Evolutionary conservation across 2,797 vertebrate species (phyloP).

Genomic region (Hydrocynus forskahlii): DNA sequence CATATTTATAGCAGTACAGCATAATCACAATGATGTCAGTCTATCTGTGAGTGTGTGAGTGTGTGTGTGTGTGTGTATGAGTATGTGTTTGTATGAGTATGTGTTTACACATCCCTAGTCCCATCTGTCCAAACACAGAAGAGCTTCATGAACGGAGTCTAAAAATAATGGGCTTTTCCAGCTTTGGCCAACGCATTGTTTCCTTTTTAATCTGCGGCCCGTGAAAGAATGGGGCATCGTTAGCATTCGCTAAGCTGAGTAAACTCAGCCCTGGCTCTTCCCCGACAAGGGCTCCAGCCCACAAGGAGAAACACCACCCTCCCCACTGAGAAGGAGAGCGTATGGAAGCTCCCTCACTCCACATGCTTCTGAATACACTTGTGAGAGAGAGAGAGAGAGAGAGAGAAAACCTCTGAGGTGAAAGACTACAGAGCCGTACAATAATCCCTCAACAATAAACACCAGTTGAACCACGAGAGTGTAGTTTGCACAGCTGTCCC

Average conservation of each 20-base stretch:
- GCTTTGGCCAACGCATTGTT: slow-evolving; percentile 54
- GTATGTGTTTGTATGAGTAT: slow-evolving; percentile 22
- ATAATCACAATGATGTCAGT: slow-evolving; percentile 45
- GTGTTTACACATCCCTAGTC: slow-evolving; percentile 51
- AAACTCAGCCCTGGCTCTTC: slow-evolving; percentile 48
- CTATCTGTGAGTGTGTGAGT: slow-evolving; percentile 18
- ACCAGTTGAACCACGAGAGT: slow-evolving; percentile 59
- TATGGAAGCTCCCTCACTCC: slow-evolving; percentile 39
- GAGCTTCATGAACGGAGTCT: slow-evolving; percentile 45
- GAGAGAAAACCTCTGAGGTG: slow-evolving; percentile 45
- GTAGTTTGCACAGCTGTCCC: slow-evolving; percentile 71
- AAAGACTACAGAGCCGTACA: slow-evolving; percentile 54
- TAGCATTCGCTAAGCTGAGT: slow-evolving; percentile 52
- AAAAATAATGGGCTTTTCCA: slow-evolving; percentile 57
- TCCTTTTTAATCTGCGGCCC: slow-evolving; percentile 53
- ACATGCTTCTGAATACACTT: slow-evolving; percentile 51
- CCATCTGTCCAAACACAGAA: slow-evolving; percentile 66
- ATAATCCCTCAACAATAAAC: slow-evolving; percentile 69
- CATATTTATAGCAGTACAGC: slow-evolving; percentile 42
- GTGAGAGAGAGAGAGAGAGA: slow-evolving; percentile 20
- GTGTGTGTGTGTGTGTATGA: slow-evolving; percentile 45
- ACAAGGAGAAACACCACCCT: slow-evolving; percentile 42
- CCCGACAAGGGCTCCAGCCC: slow-evolving; percentile 26
- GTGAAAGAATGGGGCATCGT: slow-evolving; percentile 44
- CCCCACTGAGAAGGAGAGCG: slow-evolving; percentile 30